Evolutionary conservation across 2,113 vertebrate species (phyloP).

Genomic region (Fregetta grallaria): DNA sequence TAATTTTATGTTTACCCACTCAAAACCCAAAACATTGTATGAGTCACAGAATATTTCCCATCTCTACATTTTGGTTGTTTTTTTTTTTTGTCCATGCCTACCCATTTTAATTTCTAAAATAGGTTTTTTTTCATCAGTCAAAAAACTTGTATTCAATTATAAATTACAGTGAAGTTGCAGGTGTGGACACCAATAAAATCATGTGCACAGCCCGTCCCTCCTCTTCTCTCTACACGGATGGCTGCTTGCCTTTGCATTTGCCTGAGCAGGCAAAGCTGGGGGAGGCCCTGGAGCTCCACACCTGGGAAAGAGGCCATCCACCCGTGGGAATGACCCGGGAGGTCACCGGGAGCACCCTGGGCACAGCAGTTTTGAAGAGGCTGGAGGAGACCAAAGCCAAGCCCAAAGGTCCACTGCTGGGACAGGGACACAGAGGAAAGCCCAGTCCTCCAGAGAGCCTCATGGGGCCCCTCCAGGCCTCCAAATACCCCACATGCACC

Average conservation of each 20-base stretch:
- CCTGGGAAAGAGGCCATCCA: background rate
- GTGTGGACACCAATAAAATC: background rate
- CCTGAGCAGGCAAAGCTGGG: background rate
- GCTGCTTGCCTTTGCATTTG: background rate
- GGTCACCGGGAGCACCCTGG: background rate
- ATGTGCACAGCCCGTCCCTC: no score
- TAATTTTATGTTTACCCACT: background rate
- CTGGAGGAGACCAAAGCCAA: background rate
- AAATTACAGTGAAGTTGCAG: background rate
- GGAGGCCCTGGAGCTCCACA: background rate
- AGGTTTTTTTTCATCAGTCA: background rate
- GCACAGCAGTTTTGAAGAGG: background rate
- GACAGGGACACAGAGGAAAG: background rate
- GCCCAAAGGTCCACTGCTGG: background rate
- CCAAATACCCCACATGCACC: background rate
- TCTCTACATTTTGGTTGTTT: no score
- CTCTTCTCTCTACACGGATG: background rate
- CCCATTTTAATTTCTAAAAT: background rate
- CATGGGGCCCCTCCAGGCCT: background rate
- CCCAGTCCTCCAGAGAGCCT: background rate
- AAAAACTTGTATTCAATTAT: background rate
- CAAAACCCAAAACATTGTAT: background rate
- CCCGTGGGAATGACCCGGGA: background rate
- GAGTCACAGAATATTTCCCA: background rate
- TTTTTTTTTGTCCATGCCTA: background rate